Percentiles rank a stretch among this genome's conserved stretches.
phyloP scores from a whole-genome alignment of 92 coral and sea anemone species.

The Micromussa lordhowensis region DNA sequence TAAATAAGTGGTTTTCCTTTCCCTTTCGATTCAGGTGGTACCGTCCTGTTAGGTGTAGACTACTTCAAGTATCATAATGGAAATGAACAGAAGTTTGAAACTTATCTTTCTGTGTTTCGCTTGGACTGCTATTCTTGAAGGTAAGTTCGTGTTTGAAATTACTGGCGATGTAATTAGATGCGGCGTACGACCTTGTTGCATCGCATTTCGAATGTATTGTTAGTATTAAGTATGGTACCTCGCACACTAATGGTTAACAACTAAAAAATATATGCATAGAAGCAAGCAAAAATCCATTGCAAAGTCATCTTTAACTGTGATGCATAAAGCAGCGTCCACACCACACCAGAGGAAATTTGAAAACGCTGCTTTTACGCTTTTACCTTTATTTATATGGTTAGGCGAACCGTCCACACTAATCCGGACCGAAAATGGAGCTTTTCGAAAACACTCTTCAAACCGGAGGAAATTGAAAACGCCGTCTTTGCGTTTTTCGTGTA shows the following conservation, averaged over 20 bases:
- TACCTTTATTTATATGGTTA: too few species aligned
- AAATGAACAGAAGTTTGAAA: background rate
- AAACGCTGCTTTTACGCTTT: too few species aligned
- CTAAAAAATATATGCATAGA: background rate
- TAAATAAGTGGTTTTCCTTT: background rate
- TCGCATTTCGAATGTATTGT: background rate
- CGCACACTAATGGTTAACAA: background rate
- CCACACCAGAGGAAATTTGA: too few species aligned
- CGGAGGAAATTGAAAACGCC: too few species aligned
- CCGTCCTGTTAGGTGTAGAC: too few species aligned
- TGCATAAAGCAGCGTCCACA: too few species aligned
- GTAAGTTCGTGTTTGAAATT: background rate
- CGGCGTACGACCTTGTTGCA: background rate
- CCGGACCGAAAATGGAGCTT: too few species aligned
- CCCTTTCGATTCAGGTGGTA: background rate
- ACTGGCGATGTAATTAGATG: background rate
- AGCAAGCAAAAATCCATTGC: background rate
- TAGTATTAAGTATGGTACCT: background rate
- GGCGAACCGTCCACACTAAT: too few species aligned
- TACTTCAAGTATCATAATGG: background rate
- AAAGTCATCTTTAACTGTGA: background rate
- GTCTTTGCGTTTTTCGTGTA: too few species aligned
- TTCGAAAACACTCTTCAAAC: too few species aligned
- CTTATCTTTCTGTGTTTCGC: background rate
- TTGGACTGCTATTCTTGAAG: conserved; percentile 9